Evolutionary conservation across 2,888 invertebrate genomes (phyloP).

Genomic region (Sesia apiformis): DNA sequence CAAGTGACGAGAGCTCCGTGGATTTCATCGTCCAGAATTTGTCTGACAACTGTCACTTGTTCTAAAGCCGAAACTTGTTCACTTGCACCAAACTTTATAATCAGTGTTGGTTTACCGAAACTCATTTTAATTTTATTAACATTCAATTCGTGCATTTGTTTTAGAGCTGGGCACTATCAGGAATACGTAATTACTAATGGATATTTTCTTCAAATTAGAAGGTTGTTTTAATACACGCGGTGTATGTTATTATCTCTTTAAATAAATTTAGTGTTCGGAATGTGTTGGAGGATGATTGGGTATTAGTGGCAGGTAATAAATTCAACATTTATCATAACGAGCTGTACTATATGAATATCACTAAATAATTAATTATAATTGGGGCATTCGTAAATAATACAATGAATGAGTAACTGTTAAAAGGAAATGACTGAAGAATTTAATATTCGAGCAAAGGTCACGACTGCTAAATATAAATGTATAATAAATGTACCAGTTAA

Average conservation of each 20-base stretch:
- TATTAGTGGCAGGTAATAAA: slow-evolving; percentile 29
- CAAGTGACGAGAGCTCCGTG: slow-evolving; percentile 14
- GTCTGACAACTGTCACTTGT: neutral
- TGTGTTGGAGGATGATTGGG: slow-evolving; percentile 20
- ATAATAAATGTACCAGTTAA: slow-evolving; percentile 11
- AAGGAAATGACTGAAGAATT: neutral
- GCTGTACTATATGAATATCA: neutral
- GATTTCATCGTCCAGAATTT: neutral
- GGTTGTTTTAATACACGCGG: slow-evolving; percentile 21
- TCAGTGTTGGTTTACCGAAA: slow-evolving; percentile 25
- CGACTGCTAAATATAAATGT: slow-evolving; percentile 14
- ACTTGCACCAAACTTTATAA: slow-evolving; percentile 1
- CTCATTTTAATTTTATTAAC: slow-evolving; percentile 41
- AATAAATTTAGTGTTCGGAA: slow-evolving; percentile 21
- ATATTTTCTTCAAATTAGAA: slow-evolving; percentile 31
- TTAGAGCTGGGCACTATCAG: slow-evolving; percentile 26
- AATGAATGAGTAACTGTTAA: neutral
- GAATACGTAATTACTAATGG: slow-evolving; percentile 41
- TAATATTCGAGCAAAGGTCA: slow-evolving; percentile 2
- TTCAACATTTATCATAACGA: slow-evolving; percentile 12
- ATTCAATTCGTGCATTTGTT: slow-evolving; percentile 28
- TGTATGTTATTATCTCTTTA: slow-evolving; percentile 20
- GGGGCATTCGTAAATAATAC: neutral
- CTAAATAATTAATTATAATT: neutral
- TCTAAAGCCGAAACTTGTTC: slow-evolving; percentile 5